Base-by-base conservation (phyloP, 2,113 vertebrate species). In the Alethe diademata region DNA sequence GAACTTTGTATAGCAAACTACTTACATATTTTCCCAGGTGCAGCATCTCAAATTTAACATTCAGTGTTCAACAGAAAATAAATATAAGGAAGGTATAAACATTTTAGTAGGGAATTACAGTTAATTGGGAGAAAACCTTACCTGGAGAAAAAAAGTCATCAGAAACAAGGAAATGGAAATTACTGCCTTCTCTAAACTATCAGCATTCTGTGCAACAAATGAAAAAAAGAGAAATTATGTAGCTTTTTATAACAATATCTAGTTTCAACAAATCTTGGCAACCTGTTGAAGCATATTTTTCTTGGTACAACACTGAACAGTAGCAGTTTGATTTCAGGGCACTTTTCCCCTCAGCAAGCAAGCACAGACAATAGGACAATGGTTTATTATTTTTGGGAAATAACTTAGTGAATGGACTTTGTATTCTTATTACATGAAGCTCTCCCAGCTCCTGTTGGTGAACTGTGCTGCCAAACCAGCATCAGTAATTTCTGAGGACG, bases 1-100 rank as follows among this genome's bases (percentile, higher is more conserved):
- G n/a, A 78, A 69, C 5, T 81, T 85, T 19, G 8, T 66, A 70
- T 74, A 8, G 9, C 50, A 25, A 19, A 36, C 19, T 56, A 81
- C 35, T 89, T 84, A 23, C 0, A 12, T 51, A 25, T 78, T 89
- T 92, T 84, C 47, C 43, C 56, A 58, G 8, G 40, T 71, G 29
- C 35, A 93, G 29, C 29, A 83, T 86, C 91, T 72, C 33, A 67
- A 26, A 65, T 80, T 71, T 58, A 83, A n/a, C 28, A n/a, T 88
- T 84, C 64, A 56, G n/a, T 40, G 24, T 75, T 81, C 65, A 87
- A 53, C 29, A 86, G 72, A 71, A 78, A 86, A 70, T 86, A 76
- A 86, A 80, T n/a, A 66, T 11, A 70, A 54, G 83, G 45, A 66
- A 90, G n/a, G 7, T 33, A 43, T 26, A 75, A 90, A 67, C n/a